Evolutionary conservation across 2,888 invertebrate genomes (phyloP), one percentile per base, ranked within the genome.

Genomic region (Lochmaea capreae): DNA sequence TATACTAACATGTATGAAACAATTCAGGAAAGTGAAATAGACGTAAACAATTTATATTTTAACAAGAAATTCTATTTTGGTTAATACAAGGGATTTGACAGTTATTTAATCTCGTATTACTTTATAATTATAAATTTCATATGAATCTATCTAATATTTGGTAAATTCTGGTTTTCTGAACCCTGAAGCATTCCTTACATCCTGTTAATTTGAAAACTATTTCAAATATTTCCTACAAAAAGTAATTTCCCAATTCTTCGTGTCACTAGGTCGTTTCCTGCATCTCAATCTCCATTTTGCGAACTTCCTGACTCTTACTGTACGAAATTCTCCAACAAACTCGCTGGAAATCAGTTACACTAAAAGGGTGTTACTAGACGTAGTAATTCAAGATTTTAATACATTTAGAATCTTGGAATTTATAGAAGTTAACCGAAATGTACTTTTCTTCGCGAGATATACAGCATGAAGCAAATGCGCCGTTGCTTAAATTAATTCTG

Each of bases 331-430:
- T 62, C 33, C n/a, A 63, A 63, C 70, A 33, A 65, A 43, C 42
- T 70, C 70, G 54, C 52, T 59, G 54, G 63, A 70, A 75, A 76
- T 70, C 74, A 67, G 76, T 52, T 76, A 76, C 74, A 77, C 66
- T 68, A 72, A 75, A 75, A 74, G 76, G 77, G 76, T 76, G 76
- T 73, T 78, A 73, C 73, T 70, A 69, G 54, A 12, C 43, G 39
- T 33, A 61, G 33, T 61, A 61, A 61, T 61, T 33, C 61, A 61
- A 18, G n/a, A 9, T 54, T 18, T 54, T 54, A 16, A 16, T 16
- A 54, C 33, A 18, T 61, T 61, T 33, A 33, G 16, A 39, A 3
- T 26, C 10, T 39, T 39, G 57, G 16, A 57, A 57, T 57, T 33
- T 61, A n/a, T 59, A 39, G 59, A 58, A n/a, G 49, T 49, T n/a